phyloP scores from a whole-genome alignment of 1,140 invertebrate species.

The Charaxes varanes region DNA sequence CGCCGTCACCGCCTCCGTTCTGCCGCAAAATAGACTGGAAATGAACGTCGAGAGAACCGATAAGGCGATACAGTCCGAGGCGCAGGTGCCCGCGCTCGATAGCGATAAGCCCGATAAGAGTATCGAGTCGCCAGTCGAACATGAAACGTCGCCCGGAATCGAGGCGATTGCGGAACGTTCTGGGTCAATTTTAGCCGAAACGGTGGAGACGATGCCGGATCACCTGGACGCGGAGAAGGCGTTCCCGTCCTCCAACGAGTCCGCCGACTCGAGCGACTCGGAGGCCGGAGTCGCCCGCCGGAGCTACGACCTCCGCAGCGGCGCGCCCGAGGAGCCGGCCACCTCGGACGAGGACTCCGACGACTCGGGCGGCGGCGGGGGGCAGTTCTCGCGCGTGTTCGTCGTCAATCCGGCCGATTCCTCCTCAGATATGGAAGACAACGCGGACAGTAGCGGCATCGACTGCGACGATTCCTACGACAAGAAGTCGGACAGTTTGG shows the following conservation, averaged over 20 bases:
- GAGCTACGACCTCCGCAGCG: conserved; percentile 70
- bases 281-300: conserved; percentile 61
- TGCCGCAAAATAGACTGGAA: conserved; percentile 50
- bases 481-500: conserved; percentile 60
- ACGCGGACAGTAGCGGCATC: conserved; percentile 68
- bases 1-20: conserved; percentile 53
- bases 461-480: conserved; percentile 68
- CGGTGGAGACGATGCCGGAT: conserved; percentile 58
- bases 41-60: conserved; percentile 59
- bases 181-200: conserved; percentile 42
- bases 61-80: conserved; percentile 64
- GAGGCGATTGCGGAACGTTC: conserved; percentile 57
- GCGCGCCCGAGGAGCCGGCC: conserved; percentile 61
- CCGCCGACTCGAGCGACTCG: conserved; percentile 69
- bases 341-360: conserved; percentile 79
- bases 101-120: conserved; percentile 60
- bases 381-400: conserved; percentile 82
- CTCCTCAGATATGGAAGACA: conserved; percentile 78
- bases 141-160: conserved; percentile 48
- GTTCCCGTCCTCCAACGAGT: conserved; percentile 71
- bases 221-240: conserved; percentile 75
- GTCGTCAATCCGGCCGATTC: conserved; percentile 82
- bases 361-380: conserved; percentile 78
- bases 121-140: conserved; percentile 47
- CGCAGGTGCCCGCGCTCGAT: conserved; percentile 41